A percentile compares a stretch with the other conserved stretches of the same genome.
Conservation (phyloP, 2,797 vertebrate species). For the Cyclura pinguis region DNA sequence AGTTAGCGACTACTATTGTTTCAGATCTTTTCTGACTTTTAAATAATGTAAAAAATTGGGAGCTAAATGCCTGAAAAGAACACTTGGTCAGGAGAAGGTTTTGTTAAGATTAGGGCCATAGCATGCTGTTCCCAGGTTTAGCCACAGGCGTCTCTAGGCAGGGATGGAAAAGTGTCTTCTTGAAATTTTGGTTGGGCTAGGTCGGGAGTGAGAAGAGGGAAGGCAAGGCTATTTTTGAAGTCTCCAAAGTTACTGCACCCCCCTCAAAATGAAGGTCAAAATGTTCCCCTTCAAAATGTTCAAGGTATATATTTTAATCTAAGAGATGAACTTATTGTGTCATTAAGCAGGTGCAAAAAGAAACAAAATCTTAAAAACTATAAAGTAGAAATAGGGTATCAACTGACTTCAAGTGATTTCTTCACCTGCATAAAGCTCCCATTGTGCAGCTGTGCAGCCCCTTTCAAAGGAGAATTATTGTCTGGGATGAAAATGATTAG, state of each 20-base stretch:
- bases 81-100: neutral
- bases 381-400: neutral
- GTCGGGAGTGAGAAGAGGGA: neutral
- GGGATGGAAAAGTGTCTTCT: neutral
- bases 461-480: conserved; percentile 28
- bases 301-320: neutral
- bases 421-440: neutral
- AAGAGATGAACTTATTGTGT: neutral
- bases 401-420: neutral
- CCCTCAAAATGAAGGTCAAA: neutral
- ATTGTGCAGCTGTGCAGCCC: neutral
- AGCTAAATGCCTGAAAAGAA: neutral
- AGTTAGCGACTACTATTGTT: neutral
- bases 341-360: neutral
- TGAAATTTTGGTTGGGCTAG: neutral
- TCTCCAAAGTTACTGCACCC: too few relatives aligned
- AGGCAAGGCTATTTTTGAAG: too few relatives aligned
- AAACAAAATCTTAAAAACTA: neutral
- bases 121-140: neutral
- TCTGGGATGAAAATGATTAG: conserved; percentile 52
- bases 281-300: neutral
- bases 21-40: neutral
- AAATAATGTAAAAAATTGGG: neutral
- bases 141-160: neutral
- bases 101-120: neutral